Evolutionary conservation across 2,113 vertebrate species (phyloP).

Genomic region (Calyptomena viridis): DNA sequence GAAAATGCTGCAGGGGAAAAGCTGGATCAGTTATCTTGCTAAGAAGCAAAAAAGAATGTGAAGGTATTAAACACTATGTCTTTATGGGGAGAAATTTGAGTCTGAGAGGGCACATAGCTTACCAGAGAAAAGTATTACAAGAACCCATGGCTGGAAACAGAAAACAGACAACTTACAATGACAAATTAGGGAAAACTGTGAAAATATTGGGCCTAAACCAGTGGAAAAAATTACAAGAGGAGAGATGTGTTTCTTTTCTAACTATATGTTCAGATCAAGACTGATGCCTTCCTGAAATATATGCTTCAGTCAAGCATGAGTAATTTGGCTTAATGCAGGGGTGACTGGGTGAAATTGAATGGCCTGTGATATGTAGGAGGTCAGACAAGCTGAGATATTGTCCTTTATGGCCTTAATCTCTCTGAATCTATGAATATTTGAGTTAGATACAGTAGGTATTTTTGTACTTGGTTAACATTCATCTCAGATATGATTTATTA

Average conservation of each 20-base stretch:
- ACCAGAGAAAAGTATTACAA: not conserved
- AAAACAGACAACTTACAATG: not conserved
- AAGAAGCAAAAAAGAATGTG: not conserved
- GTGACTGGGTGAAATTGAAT: not conserved
- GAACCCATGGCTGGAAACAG: not conserved
- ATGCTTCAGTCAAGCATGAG: not conserved
- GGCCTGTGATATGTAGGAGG: not conserved
- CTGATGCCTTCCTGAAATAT: not conserved
- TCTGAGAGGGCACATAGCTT: not conserved
- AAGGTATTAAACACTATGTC: not conserved
- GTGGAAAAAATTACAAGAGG: not conserved
- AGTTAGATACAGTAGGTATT: not conserved
- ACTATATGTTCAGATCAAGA: not conserved
- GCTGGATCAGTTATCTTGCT: not conserved
- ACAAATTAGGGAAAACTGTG: not conserved
- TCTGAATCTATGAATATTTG: not conserved
- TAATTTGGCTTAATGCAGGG: not conserved
- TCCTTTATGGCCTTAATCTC: not conserved
- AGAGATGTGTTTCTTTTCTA: not conserved
- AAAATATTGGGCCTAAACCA: not conserved
- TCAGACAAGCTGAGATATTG: not conserved
- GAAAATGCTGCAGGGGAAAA: not conserved
- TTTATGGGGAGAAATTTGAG: not conserved
- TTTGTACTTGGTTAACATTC: not conserved
- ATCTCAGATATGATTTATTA: not conserved